These are phyloP conservation scores for Lepidochrysops patricia DNA, from an alignment of 2,888 invertebrate species.

Conservation along the genomic window DNA sequence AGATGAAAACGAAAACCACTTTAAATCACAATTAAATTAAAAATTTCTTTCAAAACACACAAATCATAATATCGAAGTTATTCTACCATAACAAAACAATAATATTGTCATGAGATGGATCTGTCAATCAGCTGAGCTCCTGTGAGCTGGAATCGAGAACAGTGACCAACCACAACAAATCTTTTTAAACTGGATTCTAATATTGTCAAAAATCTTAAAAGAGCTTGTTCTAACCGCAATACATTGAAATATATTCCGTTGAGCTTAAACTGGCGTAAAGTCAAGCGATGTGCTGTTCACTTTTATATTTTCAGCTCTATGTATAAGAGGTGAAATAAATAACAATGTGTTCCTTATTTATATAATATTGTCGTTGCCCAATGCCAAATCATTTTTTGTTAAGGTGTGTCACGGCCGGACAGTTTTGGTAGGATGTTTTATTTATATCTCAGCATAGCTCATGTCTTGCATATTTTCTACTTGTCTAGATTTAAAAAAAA, in stretches of 20 bases:
- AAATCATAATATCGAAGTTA: not conserved
- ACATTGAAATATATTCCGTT: not conserved
- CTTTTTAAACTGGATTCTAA: not conserved
- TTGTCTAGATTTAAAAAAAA: too few species aligned
- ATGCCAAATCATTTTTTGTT: too few species aligned
- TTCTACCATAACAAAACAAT: not conserved
- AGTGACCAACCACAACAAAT: too few species aligned
- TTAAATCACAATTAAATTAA: not conserved
- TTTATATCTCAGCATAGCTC: not conserved
- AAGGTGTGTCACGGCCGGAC: too few species aligned
- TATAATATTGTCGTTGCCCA: not conserved
- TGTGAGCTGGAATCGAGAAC: too few species aligned
- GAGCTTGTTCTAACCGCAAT: too few species aligned
- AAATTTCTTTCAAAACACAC: not conserved
- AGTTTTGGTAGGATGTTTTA: not conserved
- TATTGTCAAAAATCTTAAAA: not conserved
- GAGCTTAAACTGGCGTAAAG: too few species aligned
- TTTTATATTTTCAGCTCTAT: too few species aligned
- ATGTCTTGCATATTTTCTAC: too few species aligned
- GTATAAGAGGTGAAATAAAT: not conserved
- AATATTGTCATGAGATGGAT: not conserved
- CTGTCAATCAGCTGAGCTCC: too few species aligned
- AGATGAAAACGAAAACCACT: not conserved
- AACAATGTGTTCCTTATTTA: not conserved
- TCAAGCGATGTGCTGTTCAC: too few species aligned